phyloP scores from a whole-genome alignment of 2,888 invertebrate species.

The Limulus polyphemus region DNA sequence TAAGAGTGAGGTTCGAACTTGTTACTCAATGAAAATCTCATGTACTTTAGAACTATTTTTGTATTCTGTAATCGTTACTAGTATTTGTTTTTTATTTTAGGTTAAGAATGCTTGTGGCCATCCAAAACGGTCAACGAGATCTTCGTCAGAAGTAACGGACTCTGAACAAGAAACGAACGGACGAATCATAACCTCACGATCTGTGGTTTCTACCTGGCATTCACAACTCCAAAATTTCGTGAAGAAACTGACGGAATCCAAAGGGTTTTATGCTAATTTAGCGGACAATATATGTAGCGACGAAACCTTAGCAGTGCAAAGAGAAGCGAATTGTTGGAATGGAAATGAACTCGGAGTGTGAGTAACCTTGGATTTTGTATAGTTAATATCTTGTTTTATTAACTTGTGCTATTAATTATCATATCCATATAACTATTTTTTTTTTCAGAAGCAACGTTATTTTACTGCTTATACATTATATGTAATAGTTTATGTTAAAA shows the following conservation, averaged over 20 bases:
- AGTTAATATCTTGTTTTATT: no score
- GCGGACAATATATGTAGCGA: constrained; percentile 68
- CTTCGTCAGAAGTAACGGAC: constrained; percentile 10
- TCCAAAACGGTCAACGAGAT: constrained; percentile 16
- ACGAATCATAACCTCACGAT: constrained; percentile 15
- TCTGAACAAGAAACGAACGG: constrained; percentile 4
- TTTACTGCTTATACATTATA: no score
- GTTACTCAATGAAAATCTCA: no score
- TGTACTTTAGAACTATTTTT: no score
- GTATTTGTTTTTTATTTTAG: constrained; percentile 10
- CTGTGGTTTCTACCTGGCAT: constrained; percentile 16
- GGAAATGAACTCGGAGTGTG: constrained; percentile 62
- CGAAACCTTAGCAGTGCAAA: constrained; percentile 33
- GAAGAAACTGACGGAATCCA: constrained; percentile 43
- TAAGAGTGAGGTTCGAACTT: no score
- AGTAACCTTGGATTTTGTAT: constrained; percentile 38
- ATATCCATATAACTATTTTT: no score
- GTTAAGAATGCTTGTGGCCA: constrained; percentile 24
- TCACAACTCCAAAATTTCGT: constrained; percentile 25
- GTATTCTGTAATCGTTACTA: no score
- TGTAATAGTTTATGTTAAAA: no score
- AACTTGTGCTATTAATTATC: no score
- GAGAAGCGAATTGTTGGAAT: constrained; percentile 64
- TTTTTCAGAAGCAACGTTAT: no score
- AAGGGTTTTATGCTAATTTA: constrained; percentile 68